Percentiles rank a stretch among this genome's conserved stretches.
Evolutionary conservation across 2,113 vertebrate species (phyloP).

Genomic region (Hoplias malabaricus): DNA sequence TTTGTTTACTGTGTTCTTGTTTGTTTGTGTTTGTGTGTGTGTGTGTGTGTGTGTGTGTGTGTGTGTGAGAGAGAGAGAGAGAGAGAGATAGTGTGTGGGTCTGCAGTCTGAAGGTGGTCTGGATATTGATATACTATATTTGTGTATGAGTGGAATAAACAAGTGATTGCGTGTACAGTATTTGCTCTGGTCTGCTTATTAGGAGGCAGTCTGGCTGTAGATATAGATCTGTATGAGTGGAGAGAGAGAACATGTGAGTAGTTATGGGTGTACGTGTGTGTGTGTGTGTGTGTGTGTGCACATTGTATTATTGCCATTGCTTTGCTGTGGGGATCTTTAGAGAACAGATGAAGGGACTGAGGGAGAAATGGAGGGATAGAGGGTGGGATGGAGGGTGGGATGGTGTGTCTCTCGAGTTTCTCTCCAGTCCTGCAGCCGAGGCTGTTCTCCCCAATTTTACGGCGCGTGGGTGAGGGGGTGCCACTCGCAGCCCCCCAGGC

Average conservation of each 20-base stretch:
- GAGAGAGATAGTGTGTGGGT: not conserved
- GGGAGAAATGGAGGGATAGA: not conserved
- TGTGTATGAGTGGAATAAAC: slow-evolving; percentile 7
- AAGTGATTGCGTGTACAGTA: slow-evolving; percentile 18
- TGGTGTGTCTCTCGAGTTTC: slow-evolving; percentile 75
- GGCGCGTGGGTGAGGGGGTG: slow-evolving; percentile 65
- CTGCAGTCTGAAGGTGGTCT: not conserved
- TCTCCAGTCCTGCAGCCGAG: slow-evolving; percentile 78
- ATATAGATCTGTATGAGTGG: not conserved
- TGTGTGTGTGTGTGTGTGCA: slow-evolving; percentile 26
- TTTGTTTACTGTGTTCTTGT: not conserved
- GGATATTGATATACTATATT: not conserved
- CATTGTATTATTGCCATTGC: slow-evolving; percentile 18
- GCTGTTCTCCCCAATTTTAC: slow-evolving; percentile 59
- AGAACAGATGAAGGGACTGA: slow-evolving; percentile 20
- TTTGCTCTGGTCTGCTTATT: slow-evolving; percentile 25
- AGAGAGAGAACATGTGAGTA: slow-evolving; percentile 12
- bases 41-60: not conserved
- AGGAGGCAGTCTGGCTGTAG: not conserved
- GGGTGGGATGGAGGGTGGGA: slow-evolving; percentile 42
- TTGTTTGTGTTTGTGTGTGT: not conserved
- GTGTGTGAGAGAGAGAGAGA: too few relatives aligned
- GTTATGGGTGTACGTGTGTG: slow-evolving; percentile 23
- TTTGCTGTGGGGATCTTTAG: slow-evolving; percentile 29
- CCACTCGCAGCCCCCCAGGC: slow-evolving; percentile 69